Evolutionary conservation across 2,888 invertebrate species (phyloP).

Genomic region (Altica lythri): DNA sequence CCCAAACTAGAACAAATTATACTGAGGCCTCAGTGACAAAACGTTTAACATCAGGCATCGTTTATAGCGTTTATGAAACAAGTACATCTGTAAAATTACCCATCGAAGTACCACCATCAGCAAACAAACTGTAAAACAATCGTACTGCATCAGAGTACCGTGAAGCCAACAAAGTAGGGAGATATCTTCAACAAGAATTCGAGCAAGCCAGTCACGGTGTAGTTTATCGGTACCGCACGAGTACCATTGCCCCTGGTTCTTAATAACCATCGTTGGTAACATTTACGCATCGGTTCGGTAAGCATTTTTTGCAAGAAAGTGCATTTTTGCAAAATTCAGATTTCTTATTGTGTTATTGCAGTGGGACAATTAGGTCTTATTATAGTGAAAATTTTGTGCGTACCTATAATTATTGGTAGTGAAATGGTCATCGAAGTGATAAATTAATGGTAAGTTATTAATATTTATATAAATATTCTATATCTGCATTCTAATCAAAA

Average conservation of each 20-base stretch:
- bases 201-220: constrained; percentile 38
- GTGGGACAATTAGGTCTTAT: too few species aligned
- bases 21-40: too few species aligned
- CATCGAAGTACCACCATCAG: constrained; percentile 14
- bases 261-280: constrained; percentile 32
- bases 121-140: constrained; percentile 33
- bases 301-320: constrained; percentile 25
- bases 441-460: too few species aligned
- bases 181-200: constrained; percentile 38
- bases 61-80: constrained; percentile 1
- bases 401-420: too few species aligned
- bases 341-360: too few species aligned
- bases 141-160: constrained; percentile 31
- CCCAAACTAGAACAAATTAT: too few species aligned
- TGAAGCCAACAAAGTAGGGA: constrained; percentile 35
- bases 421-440: too few species aligned
- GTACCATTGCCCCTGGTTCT: constrained; percentile 38
- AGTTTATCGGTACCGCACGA: constrained; percentile 39
- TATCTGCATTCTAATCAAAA: too few species aligned
- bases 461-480: too few species aligned
- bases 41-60: constrained; percentile 8
- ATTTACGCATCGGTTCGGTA: constrained; percentile 31
- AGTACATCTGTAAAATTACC: constrained; percentile 16
- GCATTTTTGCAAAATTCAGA: too few species aligned
- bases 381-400: too few species aligned